These are phyloP conservation scores for Eubasilissa splendida DNA, from an alignment of 2,888 invertebrate genomes.

Conservation along the genomic window DNA sequence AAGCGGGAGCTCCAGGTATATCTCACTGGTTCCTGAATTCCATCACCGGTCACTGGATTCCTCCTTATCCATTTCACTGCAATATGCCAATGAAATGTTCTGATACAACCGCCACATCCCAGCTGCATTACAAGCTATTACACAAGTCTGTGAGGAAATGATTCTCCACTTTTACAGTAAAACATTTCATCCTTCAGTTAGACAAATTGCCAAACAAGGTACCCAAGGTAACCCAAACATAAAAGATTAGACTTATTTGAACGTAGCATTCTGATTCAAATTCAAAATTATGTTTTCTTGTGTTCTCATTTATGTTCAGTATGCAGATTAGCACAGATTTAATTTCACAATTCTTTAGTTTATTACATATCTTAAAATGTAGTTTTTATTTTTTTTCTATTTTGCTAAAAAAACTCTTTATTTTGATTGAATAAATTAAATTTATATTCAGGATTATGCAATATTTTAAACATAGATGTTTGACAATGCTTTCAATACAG, in stretches of 20 bases:
- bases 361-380: too few species aligned
- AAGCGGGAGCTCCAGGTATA: conserved; percentile 70
- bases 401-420: too few species aligned
- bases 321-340: background rate
- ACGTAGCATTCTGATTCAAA: too few species aligned
- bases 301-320: too few species aligned
- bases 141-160: background rate
- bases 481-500: too few species aligned
- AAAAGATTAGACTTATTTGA: too few species aligned
- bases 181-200: background rate
- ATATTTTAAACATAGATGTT: too few species aligned
- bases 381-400: too few species aligned
- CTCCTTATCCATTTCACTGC: conserved; percentile 70
- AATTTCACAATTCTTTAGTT: background rate
- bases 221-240: too few species aligned
- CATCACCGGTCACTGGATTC: conserved; percentile 78
- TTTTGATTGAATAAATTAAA: too few species aligned
- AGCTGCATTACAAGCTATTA: conserved; percentile 9
- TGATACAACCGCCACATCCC: conserved; percentile 23
- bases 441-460: too few species aligned
- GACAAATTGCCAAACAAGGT: background rate
- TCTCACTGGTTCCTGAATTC: conserved; percentile 72
- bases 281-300: too few species aligned
- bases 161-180: background rate
- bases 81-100: conserved; percentile 61